Conservation (phyloP, 2,888 invertebrate species). For the Nasonia oneida region DNA sequence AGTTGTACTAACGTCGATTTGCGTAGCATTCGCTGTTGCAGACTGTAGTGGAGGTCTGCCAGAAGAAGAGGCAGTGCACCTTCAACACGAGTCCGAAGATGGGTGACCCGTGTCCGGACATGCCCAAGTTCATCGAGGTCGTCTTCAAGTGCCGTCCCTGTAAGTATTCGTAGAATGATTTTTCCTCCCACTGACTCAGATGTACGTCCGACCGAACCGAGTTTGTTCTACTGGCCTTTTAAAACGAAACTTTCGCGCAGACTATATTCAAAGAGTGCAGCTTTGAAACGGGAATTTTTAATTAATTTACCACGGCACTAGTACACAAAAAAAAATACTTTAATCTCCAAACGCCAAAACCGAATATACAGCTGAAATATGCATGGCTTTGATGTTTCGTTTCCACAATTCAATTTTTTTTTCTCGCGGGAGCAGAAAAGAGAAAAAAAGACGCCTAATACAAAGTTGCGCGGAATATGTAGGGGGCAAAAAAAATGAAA, state of each 20-base stretch:
- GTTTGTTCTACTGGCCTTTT: background rate
- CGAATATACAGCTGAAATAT: background rate
- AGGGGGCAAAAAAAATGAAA: background rate
- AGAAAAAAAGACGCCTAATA: conserved; percentile 1
- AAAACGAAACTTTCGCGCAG: background rate
- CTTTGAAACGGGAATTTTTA: background rate
- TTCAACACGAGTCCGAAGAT: conserved; percentile 94
- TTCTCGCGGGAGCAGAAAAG: background rate
- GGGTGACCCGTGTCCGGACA: conserved; percentile 95
- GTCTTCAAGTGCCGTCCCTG: conserved; percentile 98
- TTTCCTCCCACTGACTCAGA: background rate
- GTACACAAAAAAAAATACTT: background rate
- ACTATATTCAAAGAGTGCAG: background rate
- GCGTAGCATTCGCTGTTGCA: conserved; percentile 93
- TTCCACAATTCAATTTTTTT: background rate
- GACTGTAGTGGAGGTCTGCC: conserved; percentile 96
- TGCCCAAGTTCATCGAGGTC: conserved; percentile 95
- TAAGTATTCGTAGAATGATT: conserved; percentile 82
- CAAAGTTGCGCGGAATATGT: background rate
- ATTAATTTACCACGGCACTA: background rate
- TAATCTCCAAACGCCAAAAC: background rate
- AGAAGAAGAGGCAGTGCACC: conserved; percentile 95
- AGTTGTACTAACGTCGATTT: conserved; percentile 72
- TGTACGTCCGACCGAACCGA: background rate
- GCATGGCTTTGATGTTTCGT: background rate